Conservation (phyloP, 2,888 invertebrate species). For the Halictus quadricinctus region DNA sequence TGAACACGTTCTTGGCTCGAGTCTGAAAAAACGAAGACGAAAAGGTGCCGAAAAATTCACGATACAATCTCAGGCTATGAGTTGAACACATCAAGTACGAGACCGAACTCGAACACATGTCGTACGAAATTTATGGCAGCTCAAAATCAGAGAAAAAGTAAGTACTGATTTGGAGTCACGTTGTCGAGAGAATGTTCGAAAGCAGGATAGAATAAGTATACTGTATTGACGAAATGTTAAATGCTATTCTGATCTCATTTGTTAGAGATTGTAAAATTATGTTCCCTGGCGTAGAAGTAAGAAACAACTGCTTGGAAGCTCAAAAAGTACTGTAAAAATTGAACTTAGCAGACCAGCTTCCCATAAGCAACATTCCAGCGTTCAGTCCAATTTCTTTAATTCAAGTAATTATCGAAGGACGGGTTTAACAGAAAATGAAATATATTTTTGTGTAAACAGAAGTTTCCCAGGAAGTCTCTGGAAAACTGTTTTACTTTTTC, state of each 20-base stretch:
- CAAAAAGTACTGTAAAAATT: not conserved
- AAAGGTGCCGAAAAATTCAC: not conserved
- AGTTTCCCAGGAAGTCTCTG: not conserved
- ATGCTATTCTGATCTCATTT: not conserved
- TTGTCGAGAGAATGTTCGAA: not conserved
- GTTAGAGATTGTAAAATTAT: not conserved
- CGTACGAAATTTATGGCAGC: not conserved
- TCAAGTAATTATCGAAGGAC: not conserved
- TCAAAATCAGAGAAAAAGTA: not conserved
- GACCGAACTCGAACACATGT: not conserved
- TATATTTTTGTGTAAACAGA: not conserved
- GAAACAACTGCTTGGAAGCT: not conserved
- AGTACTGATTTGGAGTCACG: not conserved
- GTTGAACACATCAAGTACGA: not conserved
- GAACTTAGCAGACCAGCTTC: not conserved
- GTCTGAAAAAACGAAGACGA: not conserved
- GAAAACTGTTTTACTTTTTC: not conserved
- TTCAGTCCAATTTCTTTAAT: not conserved
- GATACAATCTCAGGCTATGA: not conserved
- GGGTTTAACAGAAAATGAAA: not conserved
- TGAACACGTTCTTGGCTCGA: slow-evolving; percentile 15
- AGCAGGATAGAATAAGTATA: not conserved
- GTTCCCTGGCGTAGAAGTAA: not conserved
- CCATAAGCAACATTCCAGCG: not conserved
- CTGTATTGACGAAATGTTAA: not conserved